Conservation (phyloP, 2,113 vertebrate species). For the Centropus unirufus region DNA sequence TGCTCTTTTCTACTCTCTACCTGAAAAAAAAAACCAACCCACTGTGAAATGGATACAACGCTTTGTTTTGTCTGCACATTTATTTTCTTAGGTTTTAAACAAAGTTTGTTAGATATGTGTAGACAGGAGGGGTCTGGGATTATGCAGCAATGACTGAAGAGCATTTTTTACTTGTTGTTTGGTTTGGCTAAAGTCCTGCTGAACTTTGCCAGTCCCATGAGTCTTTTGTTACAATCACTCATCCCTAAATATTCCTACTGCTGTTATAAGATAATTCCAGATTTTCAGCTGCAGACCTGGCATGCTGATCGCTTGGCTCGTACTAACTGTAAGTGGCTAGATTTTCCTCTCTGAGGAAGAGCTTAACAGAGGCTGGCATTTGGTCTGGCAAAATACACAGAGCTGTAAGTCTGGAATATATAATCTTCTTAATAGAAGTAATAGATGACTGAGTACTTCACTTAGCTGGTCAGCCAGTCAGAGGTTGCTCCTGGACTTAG, state of each 20-base stretch:
- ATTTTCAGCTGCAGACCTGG: conserved; percentile 65
- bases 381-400: conserved; percentile 1
- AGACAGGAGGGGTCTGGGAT: neutral
- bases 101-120: neutral
- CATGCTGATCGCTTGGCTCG: conserved; percentile 27
- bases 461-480: neutral
- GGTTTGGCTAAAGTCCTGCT: conserved; percentile 57
- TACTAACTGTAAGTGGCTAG: neutral
- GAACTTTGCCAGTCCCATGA: conserved; percentile 49
- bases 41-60: neutral
- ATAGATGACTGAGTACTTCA: neutral
- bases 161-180: conserved; percentile 67
- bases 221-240: conserved; percentile 44
- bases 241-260: conserved; percentile 51
- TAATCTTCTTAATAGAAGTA: conserved; percentile 2
- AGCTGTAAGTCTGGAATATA: conserved; percentile 1
- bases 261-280: conserved; percentile 53
- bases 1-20: neutral
- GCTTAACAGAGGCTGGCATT: conserved; percentile 49
- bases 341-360: conserved; percentile 50
- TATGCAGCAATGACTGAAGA: neutral
- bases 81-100: neutral
- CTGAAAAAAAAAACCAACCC: conserved; percentile 27
- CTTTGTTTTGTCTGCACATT: conserved; percentile 12
- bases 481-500: neutral